These are phyloP conservation scores for Hippopotamyrus pictus DNA, from an alignment of 2,797 vertebrate genomes.

Conservation along the genomic window DNA sequence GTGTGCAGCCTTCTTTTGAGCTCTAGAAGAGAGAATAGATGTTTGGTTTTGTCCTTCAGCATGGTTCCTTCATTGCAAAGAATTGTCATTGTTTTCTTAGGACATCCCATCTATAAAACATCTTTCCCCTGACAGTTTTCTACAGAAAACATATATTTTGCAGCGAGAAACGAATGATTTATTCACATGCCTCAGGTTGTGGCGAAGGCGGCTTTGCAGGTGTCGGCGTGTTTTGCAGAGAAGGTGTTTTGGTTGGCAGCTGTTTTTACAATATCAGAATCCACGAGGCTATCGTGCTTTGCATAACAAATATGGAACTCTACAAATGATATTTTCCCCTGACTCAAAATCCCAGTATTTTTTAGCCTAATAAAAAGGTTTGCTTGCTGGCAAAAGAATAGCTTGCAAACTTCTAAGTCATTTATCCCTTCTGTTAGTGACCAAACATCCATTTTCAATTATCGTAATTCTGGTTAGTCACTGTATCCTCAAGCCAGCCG, in stretches of 20 bases:
- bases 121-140: not conserved
- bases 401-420: not conserved
- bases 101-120: constrained; percentile 10
- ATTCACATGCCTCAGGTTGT: not conserved
- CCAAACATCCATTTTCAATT: not conserved
- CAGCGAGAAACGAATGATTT: not conserved
- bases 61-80: not conserved
- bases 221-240: not conserved
- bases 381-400: not conserved
- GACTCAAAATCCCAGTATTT: not conserved
- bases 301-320: not conserved
- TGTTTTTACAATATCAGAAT: not conserved
- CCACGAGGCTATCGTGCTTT: not conserved
- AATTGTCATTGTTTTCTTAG: not conserved
- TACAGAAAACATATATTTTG: not conserved
- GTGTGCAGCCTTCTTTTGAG: not conserved
- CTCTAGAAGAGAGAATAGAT: not conserved
- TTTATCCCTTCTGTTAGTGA: not conserved
- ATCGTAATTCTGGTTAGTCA: not conserved
- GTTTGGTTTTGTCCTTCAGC: not conserved
- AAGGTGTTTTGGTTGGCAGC: not conserved
- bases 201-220: not conserved
- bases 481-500: not conserved
- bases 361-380: not conserved
- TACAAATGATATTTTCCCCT: not conserved